phyloP scores from a whole-genome alignment of 1,140 invertebrate genomes.

The Scaptomyza hsui region DNA sequence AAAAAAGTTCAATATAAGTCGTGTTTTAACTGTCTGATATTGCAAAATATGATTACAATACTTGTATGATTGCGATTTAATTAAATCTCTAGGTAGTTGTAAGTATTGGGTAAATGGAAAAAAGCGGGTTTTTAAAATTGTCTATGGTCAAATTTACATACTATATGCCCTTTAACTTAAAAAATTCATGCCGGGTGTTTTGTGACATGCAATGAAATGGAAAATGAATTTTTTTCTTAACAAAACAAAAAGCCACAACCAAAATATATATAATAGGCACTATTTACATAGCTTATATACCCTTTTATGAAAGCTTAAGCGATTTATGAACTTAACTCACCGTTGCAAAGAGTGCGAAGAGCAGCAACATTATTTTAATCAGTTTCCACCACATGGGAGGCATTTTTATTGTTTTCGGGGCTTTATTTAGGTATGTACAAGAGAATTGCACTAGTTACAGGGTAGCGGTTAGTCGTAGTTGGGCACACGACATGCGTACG shows the following conservation, averaged over 20 bases:
- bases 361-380: slow-evolving; percentile 59
- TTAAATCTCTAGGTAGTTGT: background rate
- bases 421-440: slow-evolving; percentile 18
- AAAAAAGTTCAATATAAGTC: slow-evolving; percentile 26
- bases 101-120: background rate
- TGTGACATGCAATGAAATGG: background rate
- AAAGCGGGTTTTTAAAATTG: background rate
- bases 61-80: background rate
- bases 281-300: background rate
- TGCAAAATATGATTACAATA: slow-evolving; percentile 38
- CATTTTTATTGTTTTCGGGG: slow-evolving; percentile 29
- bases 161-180: background rate
- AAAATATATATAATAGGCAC: background rate
- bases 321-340: slow-evolving; percentile 34
- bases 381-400: slow-evolving; percentile 64
- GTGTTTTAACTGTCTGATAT: slow-evolving; percentile 38
- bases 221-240: background rate
- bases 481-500: background rate
- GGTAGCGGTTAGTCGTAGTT: slow-evolving; percentile 19
- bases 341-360: slow-evolving; percentile 62
- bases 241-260: background rate
- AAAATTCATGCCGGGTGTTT: background rate
- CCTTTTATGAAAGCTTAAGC: background rate
- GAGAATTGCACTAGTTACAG: background rate
- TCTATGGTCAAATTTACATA: background rate